A percentile compares a stretch with the other conserved stretches of the same genome.
These are phyloP conservation scores for Zhengitettix transpicula DNA, from an alignment of 2,888 invertebrate species.

Conservation along the genomic window DNA sequence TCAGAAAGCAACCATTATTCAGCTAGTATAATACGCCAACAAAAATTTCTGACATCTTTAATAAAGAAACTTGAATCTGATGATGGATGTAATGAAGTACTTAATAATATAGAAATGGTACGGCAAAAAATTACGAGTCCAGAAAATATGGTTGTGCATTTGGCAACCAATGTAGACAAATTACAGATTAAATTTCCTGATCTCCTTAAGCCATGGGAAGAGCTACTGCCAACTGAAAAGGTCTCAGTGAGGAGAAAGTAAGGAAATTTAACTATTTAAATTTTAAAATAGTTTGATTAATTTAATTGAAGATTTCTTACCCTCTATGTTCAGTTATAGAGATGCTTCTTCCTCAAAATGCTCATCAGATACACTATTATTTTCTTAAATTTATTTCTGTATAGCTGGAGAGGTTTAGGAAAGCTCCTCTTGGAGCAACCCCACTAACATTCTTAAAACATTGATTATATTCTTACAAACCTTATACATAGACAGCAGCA, in stretches of 20 bases:
- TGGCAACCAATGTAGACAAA: constrained; percentile 52
- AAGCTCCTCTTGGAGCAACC: too few species aligned
- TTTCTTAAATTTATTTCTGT: too few species aligned
- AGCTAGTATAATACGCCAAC: constrained; percentile 56
- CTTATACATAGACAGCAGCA: too few species aligned
- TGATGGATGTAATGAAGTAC: constrained; percentile 29
- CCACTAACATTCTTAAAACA: too few species aligned
- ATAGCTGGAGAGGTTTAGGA: too few species aligned
- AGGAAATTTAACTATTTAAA: not conserved
- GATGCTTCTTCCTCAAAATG: not conserved
- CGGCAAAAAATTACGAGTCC: constrained; percentile 40
- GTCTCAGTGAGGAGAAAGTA: not conserved
- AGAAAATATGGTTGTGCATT: constrained; percentile 47
- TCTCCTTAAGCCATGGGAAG: constrained; percentile 36
- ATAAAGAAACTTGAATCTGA: constrained; percentile 38
- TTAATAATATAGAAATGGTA: constrained; percentile 31
- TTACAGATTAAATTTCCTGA: constrained; percentile 30
- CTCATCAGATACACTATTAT: too few species aligned
- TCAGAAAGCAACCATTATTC: constrained; percentile 54
- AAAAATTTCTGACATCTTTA: constrained; percentile 52
- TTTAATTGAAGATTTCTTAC: not conserved
- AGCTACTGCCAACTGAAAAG: constrained; percentile 22
- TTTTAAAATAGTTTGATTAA: not conserved
- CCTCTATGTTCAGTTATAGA: not conserved
- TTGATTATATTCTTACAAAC: too few species aligned